Evolutionary conservation across 2,113 vertebrate genomes (phyloP).

Genomic region (Oreochromis tanganicae): DNA sequence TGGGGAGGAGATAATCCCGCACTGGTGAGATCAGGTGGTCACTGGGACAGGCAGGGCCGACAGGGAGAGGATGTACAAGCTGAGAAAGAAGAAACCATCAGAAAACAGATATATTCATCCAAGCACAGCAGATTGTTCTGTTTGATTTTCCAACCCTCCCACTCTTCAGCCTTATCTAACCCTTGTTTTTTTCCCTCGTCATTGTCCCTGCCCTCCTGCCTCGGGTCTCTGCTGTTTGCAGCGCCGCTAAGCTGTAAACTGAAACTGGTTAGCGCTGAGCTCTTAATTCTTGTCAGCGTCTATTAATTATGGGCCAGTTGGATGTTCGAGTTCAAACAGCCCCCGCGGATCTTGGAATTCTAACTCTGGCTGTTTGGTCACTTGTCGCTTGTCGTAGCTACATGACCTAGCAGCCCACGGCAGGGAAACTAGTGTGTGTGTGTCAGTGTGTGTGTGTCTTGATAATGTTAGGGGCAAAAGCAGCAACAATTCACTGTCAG

Average conservation of each 20-base stretch:
- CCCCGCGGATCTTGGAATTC: conserved; percentile 64
- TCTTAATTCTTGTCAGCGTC: conserved; percentile 76
- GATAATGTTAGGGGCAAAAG: neutral
- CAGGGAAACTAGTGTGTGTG: neutral
- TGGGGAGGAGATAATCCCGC: conserved; percentile 58
- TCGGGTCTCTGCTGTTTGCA: conserved; percentile 9
- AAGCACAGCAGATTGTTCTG: conserved; percentile 25
- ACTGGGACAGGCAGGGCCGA: conserved; percentile 6
- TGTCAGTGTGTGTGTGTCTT: neutral
- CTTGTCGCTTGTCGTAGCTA: conserved; percentile 49
- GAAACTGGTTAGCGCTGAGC: conserved; percentile 66
- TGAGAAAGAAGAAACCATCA: conserved; percentile 5
- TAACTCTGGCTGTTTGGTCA: conserved; percentile 52
- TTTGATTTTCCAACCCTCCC: neutral
- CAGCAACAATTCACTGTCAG: conserved; percentile 6
- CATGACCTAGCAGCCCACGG: conserved; percentile 46
- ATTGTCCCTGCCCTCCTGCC: conserved; percentile 13
- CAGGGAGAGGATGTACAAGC: conserved; percentile 30
- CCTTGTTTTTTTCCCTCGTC: neutral
- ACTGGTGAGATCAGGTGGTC: conserved; percentile 40
- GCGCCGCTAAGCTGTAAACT: conserved; percentile 54
- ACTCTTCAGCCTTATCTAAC: neutral
- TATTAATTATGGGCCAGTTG: conserved; percentile 73
- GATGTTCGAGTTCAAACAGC: conserved; percentile 71
- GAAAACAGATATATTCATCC: conserved; percentile 29